phyloP scores from a whole-genome alignment of 1,140 invertebrate species.

The Listronotus oregonensis region DNA sequence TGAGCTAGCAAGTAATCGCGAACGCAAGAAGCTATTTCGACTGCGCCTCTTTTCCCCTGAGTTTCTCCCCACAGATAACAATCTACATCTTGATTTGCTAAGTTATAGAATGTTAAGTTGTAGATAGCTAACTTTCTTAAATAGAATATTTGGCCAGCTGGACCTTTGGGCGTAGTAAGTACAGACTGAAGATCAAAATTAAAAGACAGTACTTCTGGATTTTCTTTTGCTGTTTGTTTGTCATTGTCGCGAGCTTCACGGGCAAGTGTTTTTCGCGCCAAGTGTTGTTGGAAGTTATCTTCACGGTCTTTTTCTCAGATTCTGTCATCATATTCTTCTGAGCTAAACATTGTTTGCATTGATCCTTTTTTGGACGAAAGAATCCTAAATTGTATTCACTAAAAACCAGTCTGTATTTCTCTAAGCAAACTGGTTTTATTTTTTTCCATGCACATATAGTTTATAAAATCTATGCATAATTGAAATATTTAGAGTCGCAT shows the following conservation, averaged over 20 bases:
- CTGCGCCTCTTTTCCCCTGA: conserved; percentile 42
- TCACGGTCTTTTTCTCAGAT: conserved; percentile 25
- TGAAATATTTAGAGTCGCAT: too few species aligned
- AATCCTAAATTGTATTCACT: conserved; percentile 41
- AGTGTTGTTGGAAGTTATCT: conserved; percentile 36
- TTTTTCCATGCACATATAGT: conserved; percentile 27
- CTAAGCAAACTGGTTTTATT: conserved; percentile 27
- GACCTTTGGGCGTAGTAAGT: conserved; percentile 46
- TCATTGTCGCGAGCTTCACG: conserved; percentile 41
- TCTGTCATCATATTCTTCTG: conserved; percentile 23
- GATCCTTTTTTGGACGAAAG: conserved; percentile 42
- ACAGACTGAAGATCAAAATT: conserved; percentile 55
- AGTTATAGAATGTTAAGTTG: conserved; percentile 56
- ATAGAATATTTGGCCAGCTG: conserved; percentile 54
- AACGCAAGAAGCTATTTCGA: conserved; percentile 56
- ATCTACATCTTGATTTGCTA: conserved; percentile 23
- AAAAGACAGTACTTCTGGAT: conserved; percentile 25
- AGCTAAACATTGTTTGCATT: conserved; percentile 40
- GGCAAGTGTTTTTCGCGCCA: conserved; percentile 34
- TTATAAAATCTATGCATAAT: conserved; percentile 40
- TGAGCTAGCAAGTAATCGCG: conserved; percentile 45
- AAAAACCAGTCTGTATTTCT: conserved; percentile 39
- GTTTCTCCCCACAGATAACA: conserved; percentile 35
- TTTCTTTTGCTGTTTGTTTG: conserved; percentile 42
- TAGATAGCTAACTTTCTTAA: conserved; percentile 55